Evolutionary conservation across 2,888 invertebrate genomes (phyloP).

Genomic region (Ommatoiulus sabulosus): DNA sequence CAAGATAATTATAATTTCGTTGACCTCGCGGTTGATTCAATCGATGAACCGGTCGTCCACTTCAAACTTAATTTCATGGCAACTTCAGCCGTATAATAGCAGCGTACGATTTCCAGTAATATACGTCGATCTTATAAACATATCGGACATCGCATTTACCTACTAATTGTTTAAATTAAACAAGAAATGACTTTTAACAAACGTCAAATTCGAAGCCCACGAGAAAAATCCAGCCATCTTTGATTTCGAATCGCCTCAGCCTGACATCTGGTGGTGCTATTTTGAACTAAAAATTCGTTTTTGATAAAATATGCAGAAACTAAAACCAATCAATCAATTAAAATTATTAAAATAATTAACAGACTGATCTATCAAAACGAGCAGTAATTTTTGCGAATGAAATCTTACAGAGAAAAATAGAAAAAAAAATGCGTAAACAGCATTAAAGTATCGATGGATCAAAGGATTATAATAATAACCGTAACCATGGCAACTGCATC

Average conservation of each 20-base stretch:
- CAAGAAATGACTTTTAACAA: neutral
- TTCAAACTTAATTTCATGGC: neutral
- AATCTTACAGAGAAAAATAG: neutral
- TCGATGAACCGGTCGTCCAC: constrained; percentile 12
- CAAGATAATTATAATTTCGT: neutral
- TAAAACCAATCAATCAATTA: neutral
- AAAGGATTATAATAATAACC: neutral
- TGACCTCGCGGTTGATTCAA: constrained; percentile 7
- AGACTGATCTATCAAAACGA: neutral
- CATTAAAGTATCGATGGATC: neutral
- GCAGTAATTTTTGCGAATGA: no score
- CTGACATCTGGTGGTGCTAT: neutral
- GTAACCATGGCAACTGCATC: constrained; percentile 28
- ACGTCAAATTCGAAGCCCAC: neutral
- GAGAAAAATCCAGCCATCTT: neutral
- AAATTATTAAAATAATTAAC: neutral
- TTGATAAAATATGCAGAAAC: neutral
- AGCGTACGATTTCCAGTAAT: neutral
- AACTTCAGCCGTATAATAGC: neutral
- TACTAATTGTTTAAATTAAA: neutral
- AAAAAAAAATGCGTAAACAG: neutral
- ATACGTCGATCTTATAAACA: neutral
- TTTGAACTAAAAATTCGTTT: neutral
- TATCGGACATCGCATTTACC: neutral
- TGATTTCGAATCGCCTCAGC: neutral